Base-by-base conservation (phyloP, 2,113 vertebrate species). In the Papio anubis region DNA sequence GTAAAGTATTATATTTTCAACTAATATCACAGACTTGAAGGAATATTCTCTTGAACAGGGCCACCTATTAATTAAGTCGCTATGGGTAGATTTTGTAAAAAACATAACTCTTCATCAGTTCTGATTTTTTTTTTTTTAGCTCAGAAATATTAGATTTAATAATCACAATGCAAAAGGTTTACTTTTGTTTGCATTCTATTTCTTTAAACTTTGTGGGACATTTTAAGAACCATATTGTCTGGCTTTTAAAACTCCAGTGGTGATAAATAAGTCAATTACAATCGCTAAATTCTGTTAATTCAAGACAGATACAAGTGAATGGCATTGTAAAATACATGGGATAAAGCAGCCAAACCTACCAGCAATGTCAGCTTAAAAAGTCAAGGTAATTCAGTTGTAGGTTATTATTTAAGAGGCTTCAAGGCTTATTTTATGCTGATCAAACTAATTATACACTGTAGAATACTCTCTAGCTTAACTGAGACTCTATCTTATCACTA, bases 381-480 rank as follows among this genome's bases (percentile, higher is more conserved):
- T 55, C 43, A 93, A 89, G 43, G 25, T 93, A 89, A 90, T 92
- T 97, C 79, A 88, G 38, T 55, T 86, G 55, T 87, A 85, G 10
- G 55, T 64, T 96, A 55, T 93, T 97, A 90, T 95, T 94, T 93
- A 96, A 96, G 57, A 66, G 61, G 64, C 61, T 91, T 92, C n/a
- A 84, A 96, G 35, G 30, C 27, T 82, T 59, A 64, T 97, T 96
- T 94, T 88, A 93, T 97, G 52, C 32, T 97, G 82, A 97, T 81
- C 66, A 95, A 90, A 94, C 25, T 96, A 97, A 97, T 96, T 95
- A 92, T 84, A 90, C 73, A 93, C 57, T 90, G n/a, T 90, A 96
- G 79, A 93, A 79, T 86, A 70, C 35, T 86, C 21, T 96, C 30
- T 91, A 95, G 73, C 27, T 88, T 95, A 97, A 86, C n/a, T 94